Percentiles rank a stretch among this genome's conserved stretches.
phyloP scores from a whole-genome alignment of 2,888 invertebrate genomes.

The Sphaerophoria taeniata region DNA sequence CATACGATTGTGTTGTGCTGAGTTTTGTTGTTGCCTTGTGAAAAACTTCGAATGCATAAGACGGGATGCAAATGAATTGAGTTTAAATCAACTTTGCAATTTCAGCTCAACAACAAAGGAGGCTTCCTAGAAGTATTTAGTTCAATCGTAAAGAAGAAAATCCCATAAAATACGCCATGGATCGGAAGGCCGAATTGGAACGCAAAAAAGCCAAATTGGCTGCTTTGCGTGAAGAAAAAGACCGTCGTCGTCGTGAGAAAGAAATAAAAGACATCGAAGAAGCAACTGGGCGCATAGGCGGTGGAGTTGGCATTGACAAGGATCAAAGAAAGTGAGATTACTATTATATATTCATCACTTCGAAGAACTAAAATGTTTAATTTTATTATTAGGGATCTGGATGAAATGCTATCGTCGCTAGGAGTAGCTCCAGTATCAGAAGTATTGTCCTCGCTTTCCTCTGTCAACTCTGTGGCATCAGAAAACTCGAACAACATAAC shows the following conservation, averaged over 20 bases:
- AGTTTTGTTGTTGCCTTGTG: conserved; percentile 3
- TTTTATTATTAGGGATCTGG: conserved; percentile 85
- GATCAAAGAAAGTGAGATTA: conserved; percentile 81
- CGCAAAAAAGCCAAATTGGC: conserved; percentile 96
- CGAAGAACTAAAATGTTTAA: too few relatives aligned
- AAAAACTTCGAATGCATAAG: conserved; percentile 21
- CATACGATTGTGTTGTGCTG: not conserved
- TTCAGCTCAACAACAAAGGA: conserved; percentile 29
- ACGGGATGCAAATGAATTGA: too few relatives aligned
- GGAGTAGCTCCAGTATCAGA: conserved; percentile 95
- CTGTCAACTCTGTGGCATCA: conserved; percentile 91
- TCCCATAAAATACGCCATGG: conserved; percentile 81
- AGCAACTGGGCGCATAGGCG: conserved; percentile 84
- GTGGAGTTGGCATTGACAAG: conserved; percentile 80
- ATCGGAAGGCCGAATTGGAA: conserved; percentile 96
- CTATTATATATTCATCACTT: not conserved
- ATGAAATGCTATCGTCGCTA: conserved; percentile 93
- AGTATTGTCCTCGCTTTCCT: conserved; percentile 92
- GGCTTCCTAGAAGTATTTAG: not conserved
- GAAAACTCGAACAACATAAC: conserved; percentile 91
- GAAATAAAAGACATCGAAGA: conserved; percentile 94
- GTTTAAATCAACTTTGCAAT: not conserved
- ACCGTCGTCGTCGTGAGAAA: conserved; percentile 91
- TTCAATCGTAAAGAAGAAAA: conserved; percentile 3
- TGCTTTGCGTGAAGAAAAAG: conserved; percentile 94